These are phyloP conservation scores for Lineus longissimus DNA, from an alignment of 1,140 invertebrate species.

Conservation along the genomic window DNA sequence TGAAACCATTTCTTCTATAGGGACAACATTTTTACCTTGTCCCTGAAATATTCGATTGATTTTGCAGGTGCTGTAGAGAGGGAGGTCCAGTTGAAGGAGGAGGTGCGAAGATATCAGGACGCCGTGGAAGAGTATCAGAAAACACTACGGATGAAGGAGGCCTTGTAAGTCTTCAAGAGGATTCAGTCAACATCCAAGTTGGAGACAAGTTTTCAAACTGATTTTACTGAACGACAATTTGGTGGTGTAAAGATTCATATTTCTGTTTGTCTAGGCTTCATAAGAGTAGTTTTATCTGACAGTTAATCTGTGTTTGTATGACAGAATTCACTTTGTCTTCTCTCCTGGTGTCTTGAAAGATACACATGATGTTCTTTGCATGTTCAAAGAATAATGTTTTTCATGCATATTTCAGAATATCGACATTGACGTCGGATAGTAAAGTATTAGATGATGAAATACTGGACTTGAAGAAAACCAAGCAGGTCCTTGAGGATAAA, in stretches of 20 bases:
- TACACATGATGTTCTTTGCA: no score
- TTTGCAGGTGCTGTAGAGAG: slow-evolving; percentile 22
- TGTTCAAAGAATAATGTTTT: no score
- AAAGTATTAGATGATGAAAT: slow-evolving; percentile 9
- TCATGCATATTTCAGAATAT: slow-evolving; percentile 8
- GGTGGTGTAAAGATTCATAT: no score
- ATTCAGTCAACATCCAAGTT: no score
- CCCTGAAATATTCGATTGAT: no score
- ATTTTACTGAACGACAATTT: background rate
- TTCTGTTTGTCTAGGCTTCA: no score
- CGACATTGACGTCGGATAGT: background rate
- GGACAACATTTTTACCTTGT: no score
- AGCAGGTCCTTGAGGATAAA: slow-evolving; percentile 7
- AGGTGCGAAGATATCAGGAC: slow-evolving; percentile 15
- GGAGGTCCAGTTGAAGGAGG: slow-evolving; percentile 28
- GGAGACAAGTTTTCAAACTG: background rate
- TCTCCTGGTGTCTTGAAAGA: no score
- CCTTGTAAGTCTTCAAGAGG: slow-evolving; percentile 9
- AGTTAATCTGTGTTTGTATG: no score
- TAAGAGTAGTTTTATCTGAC: no score
- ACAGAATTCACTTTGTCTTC: no score
- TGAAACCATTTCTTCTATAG: no score
- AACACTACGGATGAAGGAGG: slow-evolving; percentile 4
- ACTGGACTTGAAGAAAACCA: background rate
- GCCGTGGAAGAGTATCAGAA: slow-evolving; percentile 3